Percentiles rank a stretch among this genome's conserved stretches.
phyloP scores from a whole-genome alignment of 2,888 invertebrate genomes.

The Melangyna quadrimaculata region DNA sequence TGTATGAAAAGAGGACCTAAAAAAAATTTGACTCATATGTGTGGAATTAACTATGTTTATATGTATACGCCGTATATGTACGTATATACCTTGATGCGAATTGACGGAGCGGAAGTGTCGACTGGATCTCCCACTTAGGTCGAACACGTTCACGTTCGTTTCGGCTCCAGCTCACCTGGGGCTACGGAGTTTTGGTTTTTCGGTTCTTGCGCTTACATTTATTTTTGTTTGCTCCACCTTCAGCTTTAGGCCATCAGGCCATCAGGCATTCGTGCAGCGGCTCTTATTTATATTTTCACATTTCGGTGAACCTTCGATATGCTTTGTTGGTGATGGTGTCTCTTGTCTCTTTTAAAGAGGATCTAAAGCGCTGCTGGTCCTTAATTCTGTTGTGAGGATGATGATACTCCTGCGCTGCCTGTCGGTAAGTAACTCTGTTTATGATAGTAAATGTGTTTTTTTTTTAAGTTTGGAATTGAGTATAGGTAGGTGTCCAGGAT shows the following conservation, averaged over 20 bases:
- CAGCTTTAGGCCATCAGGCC: background rate
- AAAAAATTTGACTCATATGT: constrained; percentile 17
- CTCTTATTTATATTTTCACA: constrained; percentile 60
- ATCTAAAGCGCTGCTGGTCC: constrained; percentile 45
- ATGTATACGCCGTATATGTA: background rate
- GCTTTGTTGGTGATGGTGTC: constrained; percentile 55
- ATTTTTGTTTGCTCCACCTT: constrained; percentile 56
- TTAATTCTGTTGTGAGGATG: constrained; percentile 27
- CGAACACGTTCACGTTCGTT: constrained; percentile 59
- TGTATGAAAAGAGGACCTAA: constrained; percentile 34
- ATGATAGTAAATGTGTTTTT: constrained; percentile 17
- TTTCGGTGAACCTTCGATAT: constrained; percentile 52
- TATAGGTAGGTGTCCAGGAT: constrained; percentile 43
- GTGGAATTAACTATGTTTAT: background rate
- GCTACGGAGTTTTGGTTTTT: background rate
- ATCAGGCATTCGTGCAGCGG: constrained; percentile 34
- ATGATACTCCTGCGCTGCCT: constrained; percentile 68
- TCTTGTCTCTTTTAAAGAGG: constrained; percentile 54
- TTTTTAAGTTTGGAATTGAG: background rate
- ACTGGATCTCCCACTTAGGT: constrained; percentile 71
- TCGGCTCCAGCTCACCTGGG: constrained; percentile 15
- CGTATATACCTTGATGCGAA: constrained; percentile 50
- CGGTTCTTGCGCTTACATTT: constrained; percentile 42
- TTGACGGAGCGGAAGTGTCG: constrained; percentile 67
- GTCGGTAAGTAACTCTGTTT: constrained; percentile 42